These are phyloP conservation scores for Drosophila albomicans DNA, from an alignment of 1,140 invertebrate genomes.

Conservation along the genomic window DNA sequence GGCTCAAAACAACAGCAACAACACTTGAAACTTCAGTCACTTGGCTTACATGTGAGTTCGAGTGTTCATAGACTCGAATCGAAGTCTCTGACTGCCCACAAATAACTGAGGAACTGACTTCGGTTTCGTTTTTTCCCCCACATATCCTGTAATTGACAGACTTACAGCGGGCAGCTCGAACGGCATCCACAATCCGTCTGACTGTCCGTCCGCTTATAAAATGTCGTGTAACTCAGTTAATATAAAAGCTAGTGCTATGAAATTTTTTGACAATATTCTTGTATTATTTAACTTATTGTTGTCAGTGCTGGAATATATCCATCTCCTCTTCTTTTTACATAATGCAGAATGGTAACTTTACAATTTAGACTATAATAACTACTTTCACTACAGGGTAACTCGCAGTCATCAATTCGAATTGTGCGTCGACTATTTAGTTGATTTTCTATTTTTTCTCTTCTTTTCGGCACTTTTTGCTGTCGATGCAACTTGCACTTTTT, in stretches of 20 bases:
- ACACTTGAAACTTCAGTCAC: slow-evolving; percentile 71
- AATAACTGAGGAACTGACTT: not conserved
- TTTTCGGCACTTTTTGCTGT: slow-evolving; percentile 29
- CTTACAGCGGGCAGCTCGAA: not conserved
- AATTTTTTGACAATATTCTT: not conserved
- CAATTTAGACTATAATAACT: too few species aligned
- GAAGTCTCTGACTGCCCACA: slow-evolving; percentile 17
- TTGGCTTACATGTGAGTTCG: slow-evolving; percentile 36
- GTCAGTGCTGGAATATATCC: too few species aligned
- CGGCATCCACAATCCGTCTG: not conserved
- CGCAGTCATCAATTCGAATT: not conserved
- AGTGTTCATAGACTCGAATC: slow-evolving; percentile 18
- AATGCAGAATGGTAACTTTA: too few species aligned
- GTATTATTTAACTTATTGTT: not conserved
- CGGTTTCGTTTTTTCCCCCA: not conserved
- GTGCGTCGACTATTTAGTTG: not conserved
- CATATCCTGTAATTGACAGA: slow-evolving; percentile 12
- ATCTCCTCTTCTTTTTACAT: too few species aligned
- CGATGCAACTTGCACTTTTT: slow-evolving; percentile 71
- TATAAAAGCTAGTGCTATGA: not conserved
- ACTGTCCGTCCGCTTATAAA: not conserved
- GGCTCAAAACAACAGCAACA: slow-evolving; percentile 54
- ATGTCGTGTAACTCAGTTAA: not conserved
- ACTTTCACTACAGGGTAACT: too few species aligned
- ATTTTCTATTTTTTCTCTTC: slow-evolving; percentile 21